Percentiles rank a stretch among this genome's conserved stretches.
Evolutionary conservation across 2,797 vertebrate genomes (phyloP).

Genomic region (Cheirogaleus major): DNA sequence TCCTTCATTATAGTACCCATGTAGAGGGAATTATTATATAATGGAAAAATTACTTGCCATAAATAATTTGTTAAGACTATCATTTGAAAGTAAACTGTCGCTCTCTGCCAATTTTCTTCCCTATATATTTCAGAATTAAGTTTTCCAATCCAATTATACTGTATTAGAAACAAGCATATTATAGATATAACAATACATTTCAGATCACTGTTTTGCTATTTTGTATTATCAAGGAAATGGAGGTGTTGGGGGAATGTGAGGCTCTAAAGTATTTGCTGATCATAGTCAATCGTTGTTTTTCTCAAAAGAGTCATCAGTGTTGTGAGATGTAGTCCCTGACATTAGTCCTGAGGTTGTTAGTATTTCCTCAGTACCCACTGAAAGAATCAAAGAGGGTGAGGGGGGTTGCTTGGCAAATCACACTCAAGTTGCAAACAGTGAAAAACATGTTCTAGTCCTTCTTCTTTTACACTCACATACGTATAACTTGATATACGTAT

Average conservation of each 20-base stretch:
- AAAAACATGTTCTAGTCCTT: neutral
- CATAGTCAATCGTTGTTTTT: neutral
- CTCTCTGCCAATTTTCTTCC: neutral
- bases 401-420: neutral
- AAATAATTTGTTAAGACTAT: neutral
- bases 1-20: neutral
- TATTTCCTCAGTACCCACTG: neutral
- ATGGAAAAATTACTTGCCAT: neutral
- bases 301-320: neutral
- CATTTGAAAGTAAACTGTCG: neutral
- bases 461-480: neutral
- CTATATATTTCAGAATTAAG: neutral
- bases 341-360: neutral
- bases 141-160: neutral
- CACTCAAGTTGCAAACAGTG: neutral
- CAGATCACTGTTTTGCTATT: neutral
- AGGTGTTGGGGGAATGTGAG: neutral
- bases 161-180: neutral
- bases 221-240: neutral
- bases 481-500: neutral
- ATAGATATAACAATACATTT: neutral
- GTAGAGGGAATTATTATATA: neutral
- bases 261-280: neutral
- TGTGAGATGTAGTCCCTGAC: neutral
- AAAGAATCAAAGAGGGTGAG: neutral